These are phyloP conservation scores for Cettia cetti DNA, from an alignment of 2,113 vertebrate species.

Conservation along the genomic window DNA sequence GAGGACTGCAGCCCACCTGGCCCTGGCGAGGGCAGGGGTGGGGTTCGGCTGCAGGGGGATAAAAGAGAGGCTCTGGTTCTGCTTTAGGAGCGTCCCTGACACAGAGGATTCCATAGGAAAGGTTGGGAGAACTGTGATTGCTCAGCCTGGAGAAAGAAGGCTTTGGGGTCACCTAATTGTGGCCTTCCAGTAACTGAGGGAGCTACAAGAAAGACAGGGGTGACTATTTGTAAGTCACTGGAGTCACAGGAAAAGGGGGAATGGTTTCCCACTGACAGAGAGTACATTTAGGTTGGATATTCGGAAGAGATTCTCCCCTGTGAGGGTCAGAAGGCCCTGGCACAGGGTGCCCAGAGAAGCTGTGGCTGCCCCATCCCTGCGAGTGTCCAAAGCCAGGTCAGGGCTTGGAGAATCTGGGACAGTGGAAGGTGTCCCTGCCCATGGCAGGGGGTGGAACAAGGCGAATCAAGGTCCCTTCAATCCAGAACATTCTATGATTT, in stretches of 20 bases:
- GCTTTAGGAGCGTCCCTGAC: neutral
- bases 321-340: rapidly evolving
- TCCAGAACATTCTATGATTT: neutral
- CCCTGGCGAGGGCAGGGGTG: rapidly evolving
- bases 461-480: neutral
- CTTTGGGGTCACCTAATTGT: neutral
- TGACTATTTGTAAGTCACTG: neutral
- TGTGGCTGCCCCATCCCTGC: neutral
- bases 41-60: neutral
- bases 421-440: neutral
- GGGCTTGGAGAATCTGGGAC: neutral
- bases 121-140: neutral
- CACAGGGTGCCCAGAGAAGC: neutral
- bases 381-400: rapidly evolving
- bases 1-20: rapidly evolving
- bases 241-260: neutral
- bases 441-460: neutral
- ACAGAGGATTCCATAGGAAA: neutral
- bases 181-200: neutral
- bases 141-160: neutral
- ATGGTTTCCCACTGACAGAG: neutral
- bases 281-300: neutral
- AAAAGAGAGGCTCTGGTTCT: neutral
- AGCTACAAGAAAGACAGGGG: neutral
- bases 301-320: neutral